These are phyloP conservation scores for Euschistus heros DNA, from an alignment of 1,140 invertebrate genomes.

Conservation along the genomic window DNA sequence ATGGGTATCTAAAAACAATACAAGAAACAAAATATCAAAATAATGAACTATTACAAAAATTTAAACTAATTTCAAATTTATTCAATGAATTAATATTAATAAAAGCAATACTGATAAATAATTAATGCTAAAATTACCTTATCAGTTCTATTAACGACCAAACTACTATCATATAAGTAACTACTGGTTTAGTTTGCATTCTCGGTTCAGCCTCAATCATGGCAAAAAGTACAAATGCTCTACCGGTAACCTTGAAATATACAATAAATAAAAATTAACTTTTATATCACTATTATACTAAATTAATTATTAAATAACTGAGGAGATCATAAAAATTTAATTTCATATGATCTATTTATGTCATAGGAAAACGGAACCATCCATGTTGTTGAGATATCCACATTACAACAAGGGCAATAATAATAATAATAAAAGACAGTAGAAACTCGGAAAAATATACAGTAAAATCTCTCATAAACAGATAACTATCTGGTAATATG, in stretches of 20 bases:
- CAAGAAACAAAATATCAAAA: background rate
- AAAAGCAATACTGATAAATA: too few relatives aligned
- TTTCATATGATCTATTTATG: too few relatives aligned
- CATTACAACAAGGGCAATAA: too few relatives aligned
- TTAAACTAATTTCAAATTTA: background rate
- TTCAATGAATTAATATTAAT: background rate
- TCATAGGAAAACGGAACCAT: too few relatives aligned
- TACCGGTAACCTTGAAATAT: slow-evolving; percentile 60
- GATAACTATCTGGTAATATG: too few relatives aligned
- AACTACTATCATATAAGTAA: slow-evolving; percentile 75
- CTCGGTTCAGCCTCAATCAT: slow-evolving; percentile 74
- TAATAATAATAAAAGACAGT: too few relatives aligned
- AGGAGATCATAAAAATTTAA: slow-evolving; percentile 6
- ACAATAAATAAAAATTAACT: slow-evolving; percentile 34
- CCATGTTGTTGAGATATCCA: too few relatives aligned
- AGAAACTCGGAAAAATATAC: too few relatives aligned
- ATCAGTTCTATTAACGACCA: slow-evolving; percentile 75
- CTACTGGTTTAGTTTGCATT: slow-evolving; percentile 74
- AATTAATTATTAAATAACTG: too few relatives aligned
- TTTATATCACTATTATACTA: too few relatives aligned
- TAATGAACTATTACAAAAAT: background rate
- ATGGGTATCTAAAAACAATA: slow-evolving; percentile 64
- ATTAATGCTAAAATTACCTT: slow-evolving; percentile 42
- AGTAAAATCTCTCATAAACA: too few relatives aligned
- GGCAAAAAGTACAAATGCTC: slow-evolving; percentile 67